Percentiles rank a stretch among this genome's conserved stretches.
Conservation (phyloP, 2,888 invertebrate genomes). For the Boloria euphrosyne region DNA sequence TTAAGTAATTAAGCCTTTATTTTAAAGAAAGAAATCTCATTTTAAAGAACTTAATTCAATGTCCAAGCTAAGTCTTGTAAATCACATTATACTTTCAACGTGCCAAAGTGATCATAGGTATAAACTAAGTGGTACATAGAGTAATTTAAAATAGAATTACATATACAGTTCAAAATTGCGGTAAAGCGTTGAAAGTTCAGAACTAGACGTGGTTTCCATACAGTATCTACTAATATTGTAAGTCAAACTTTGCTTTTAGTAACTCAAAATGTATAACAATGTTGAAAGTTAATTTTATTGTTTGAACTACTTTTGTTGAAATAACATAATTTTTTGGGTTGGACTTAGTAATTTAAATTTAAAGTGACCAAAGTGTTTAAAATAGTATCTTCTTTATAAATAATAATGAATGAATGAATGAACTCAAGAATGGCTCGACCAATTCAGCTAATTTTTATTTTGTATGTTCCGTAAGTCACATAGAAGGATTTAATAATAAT, state of each 20-base stretch:
- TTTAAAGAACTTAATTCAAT: too few species aligned
- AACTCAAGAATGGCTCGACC: too few species aligned
- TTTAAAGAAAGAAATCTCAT: too few species aligned
- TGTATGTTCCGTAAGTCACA: too few species aligned
- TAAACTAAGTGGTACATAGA: slow-evolving; percentile 3
- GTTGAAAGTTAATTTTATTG: slow-evolving; percentile 27
- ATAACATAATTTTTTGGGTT: slow-evolving; percentile 14
- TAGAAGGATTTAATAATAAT: too few species aligned
- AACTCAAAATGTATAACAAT: slow-evolving; percentile 34
- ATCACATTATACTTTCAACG: not conserved
- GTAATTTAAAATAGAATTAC: slow-evolving; percentile 29
- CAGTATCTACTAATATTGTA: slow-evolving; percentile 42
- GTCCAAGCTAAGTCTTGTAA: too few species aligned
- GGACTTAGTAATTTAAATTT: not conserved
- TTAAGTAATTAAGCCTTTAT: too few species aligned
- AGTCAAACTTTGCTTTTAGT: slow-evolving; percentile 44
- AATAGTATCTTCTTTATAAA: too few species aligned
- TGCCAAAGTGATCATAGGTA: not conserved
- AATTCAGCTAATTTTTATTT: too few species aligned
- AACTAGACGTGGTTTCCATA: slow-evolving; percentile 47
- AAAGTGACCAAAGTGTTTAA: not conserved
- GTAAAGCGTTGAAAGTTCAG: slow-evolving; percentile 33
- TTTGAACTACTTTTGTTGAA: slow-evolving; percentile 21
- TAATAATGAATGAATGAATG: too few species aligned
- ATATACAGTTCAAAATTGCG: slow-evolving; percentile 31